phyloP scores from a whole-genome alignment of 2,113 vertebrate species.

The Pantherophis guttatus region DNA sequence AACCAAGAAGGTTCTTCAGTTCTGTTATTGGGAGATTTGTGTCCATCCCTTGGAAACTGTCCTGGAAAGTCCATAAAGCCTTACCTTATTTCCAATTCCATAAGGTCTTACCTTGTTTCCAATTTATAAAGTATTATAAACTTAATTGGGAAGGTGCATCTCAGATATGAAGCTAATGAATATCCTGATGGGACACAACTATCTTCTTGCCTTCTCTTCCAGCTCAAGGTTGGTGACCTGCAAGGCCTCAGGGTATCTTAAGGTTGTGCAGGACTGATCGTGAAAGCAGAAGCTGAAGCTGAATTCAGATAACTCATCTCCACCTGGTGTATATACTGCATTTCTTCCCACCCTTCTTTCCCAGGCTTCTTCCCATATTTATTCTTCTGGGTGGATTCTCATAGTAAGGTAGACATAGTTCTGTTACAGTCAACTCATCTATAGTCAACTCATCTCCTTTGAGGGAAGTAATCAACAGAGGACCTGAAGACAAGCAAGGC shows the following conservation, averaged over 20 bases:
- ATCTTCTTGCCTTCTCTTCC: not conserved
- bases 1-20: no score
- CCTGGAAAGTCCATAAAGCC: not conserved
- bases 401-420: not conserved
- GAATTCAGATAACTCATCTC: not conserved
- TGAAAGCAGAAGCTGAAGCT: not conserved
- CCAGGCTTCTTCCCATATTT: not conserved
- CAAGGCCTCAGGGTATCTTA: not conserved
- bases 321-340: not conserved
- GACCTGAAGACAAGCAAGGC: not conserved
- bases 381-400: not conserved
- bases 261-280: no score
- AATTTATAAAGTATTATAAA: not conserved
- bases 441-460: not conserved
- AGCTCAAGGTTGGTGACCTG: not conserved
- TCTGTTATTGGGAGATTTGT: not conserved
- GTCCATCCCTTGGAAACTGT: not conserved
- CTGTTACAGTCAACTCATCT: not conserved
- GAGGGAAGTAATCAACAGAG: not conserved
- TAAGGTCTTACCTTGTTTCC: not conserved
- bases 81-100: not conserved
- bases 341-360: not conserved
- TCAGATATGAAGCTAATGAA: not conserved
- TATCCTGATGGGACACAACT: not conserved
- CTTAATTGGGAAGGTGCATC: not conserved